Evolutionary conservation across 2,888 invertebrate genomes (phyloP).

Genomic region (Myopa tessellatipennis): DNA sequence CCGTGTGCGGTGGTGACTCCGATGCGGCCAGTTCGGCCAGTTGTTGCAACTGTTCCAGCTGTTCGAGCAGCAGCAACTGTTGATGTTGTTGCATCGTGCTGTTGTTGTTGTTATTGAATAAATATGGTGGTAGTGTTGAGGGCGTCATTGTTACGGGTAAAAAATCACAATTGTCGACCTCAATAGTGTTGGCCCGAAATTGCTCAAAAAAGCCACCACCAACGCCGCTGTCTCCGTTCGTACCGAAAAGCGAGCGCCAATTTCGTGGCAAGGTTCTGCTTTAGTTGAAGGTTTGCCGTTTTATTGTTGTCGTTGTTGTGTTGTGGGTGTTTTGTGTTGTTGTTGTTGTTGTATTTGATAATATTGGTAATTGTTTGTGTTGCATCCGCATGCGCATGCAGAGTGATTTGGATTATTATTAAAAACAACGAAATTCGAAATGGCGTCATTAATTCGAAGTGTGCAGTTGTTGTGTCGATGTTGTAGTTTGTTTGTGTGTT

Average conservation of each 20-base stretch:
- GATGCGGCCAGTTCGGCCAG: slow-evolving; percentile 62
- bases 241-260: slow-evolving; percentile 64
- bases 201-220: slow-evolving; percentile 56
- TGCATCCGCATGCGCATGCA: slow-evolving; percentile 48
- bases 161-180: slow-evolving; percentile 66
- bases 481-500: slow-evolving; percentile 20
- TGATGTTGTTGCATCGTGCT: slow-evolving; percentile 53
- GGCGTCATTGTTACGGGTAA: slow-evolving; percentile 48
- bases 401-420: slow-evolving; percentile 41
- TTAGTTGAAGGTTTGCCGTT: slow-evolving; percentile 31
- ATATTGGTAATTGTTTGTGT: slow-evolving; percentile 33
- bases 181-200: slow-evolving; percentile 65
- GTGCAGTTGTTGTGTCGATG: slow-evolving; percentile 22
- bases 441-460: slow-evolving; percentile 28
- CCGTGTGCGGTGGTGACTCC: slow-evolving; percentile 60
- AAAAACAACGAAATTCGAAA: slow-evolving; percentile 20
- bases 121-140: slow-evolving; percentile 40
- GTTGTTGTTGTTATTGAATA: slow-evolving; percentile 45
- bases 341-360: slow-evolving; percentile 32
- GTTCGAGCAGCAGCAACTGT: slow-evolving; percentile 61
- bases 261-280: slow-evolving; percentile 63
- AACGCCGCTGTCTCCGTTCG: slow-evolving; percentile 49
- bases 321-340: slow-evolving; percentile 35
- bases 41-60: slow-evolving; percentile 63
- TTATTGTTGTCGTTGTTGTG: slow-evolving; percentile 33